Evolutionary conservation across 2,797 vertebrate genomes (phyloP).

Genomic region (Nasua narica): DNA sequence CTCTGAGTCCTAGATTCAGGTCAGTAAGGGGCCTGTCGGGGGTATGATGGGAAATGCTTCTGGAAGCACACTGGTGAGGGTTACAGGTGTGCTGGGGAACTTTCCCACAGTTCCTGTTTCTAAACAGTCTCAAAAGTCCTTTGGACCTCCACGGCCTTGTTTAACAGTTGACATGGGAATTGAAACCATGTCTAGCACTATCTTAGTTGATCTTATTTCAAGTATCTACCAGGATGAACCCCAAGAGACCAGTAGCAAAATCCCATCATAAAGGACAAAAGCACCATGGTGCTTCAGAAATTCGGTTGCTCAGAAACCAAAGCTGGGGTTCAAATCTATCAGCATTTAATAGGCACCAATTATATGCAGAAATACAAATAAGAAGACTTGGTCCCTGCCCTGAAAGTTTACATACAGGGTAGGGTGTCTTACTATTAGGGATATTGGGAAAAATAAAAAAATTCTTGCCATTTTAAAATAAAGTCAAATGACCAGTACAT

Average conservation of each 20-base stretch:
- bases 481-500: background rate
- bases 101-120: background rate
- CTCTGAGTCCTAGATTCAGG: background rate
- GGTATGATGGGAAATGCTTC: background rate
- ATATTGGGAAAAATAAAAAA: background rate
- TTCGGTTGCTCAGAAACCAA: slow-evolving; percentile 9
- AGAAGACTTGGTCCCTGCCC: background rate
- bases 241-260: background rate
- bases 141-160: background rate
- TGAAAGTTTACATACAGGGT: background rate
- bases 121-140: background rate
- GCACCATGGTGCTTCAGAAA: background rate
- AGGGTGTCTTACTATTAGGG: background rate
- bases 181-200: background rate
- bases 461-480: background rate
- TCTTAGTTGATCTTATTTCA: slow-evolving; percentile 13
- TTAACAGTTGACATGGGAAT: background rate
- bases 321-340: background rate
- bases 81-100: background rate
- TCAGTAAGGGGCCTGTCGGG: background rate
- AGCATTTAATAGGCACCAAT: background rate
- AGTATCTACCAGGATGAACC: background rate
- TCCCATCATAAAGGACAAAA: background rate
- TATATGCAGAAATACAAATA: background rate
- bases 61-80: background rate